Base-by-base conservation (phyloP, 2,113 vertebrate genomes). In the Clarias magur region DNA sequence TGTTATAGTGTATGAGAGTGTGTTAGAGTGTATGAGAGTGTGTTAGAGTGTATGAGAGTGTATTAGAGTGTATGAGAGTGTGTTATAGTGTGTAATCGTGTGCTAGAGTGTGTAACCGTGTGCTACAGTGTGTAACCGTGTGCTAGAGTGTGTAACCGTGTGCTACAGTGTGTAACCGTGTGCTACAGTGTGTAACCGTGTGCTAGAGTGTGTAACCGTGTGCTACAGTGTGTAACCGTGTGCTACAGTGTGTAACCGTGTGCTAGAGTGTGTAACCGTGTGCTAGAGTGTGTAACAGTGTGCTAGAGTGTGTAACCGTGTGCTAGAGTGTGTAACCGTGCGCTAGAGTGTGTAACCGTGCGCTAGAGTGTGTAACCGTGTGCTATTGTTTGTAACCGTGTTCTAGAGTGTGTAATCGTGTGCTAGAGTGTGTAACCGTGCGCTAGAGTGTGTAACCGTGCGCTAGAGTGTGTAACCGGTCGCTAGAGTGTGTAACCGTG, bases 261-360 rank as follows among this genome's bases (percentile, higher is more conserved):
- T 67, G 23, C 25, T 65, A 12, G 10, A 11, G 25, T 59, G 57
- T 59, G 57, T 59, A 16, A 13, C 3, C 81, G 82, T 94, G 93
- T 94, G 91, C 90, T 70, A 27, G 12, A 70, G 56, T 48, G 48
- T 48, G 42, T 42, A 6, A 42, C 6, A 0, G 42, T 48, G 48
- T 48, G 7, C 48, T 48, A 48, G 6, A 48, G 48, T 48, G 48
- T 48, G 48, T 48, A 0, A 8, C 7, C 0, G 48, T 48, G 48
- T 8, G 7, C 48, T 48, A 48, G 5, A 48, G 42, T 48, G 42
- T 48, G 42, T 48, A 7, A 48, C 42, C 5, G 42, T 48, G 42
- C 7, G 5, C 42, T 48, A 48, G 42, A 48, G 42, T 48, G 42
- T 48, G 42, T 48, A 7, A 48, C 5, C 0, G 42, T 42, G 42